These are phyloP conservation scores for Dastarcus helophoroides DNA, from an alignment of 2,888 invertebrate genomes.

Conservation along the genomic window DNA sequence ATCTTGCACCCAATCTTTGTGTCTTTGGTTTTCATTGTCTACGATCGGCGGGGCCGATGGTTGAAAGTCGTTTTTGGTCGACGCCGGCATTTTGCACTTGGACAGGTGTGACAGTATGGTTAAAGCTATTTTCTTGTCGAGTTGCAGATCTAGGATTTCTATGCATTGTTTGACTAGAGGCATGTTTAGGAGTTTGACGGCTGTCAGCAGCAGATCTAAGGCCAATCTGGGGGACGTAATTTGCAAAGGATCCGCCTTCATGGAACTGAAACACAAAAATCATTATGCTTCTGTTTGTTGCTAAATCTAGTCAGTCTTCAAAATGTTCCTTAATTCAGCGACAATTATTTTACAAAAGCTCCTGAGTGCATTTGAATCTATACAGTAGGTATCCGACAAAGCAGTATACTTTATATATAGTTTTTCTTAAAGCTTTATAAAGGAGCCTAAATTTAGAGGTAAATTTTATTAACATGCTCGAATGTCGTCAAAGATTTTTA, in stretches of 20 bases:
- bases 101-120: slow-evolving; percentile 48
- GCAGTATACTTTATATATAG: too few species aligned
- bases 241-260: slow-evolving; percentile 29
- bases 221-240: slow-evolving; percentile 42
- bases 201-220: slow-evolving; percentile 58
- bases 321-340: too few species aligned
- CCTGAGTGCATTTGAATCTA: too few species aligned
- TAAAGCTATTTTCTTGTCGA: slow-evolving; percentile 53
- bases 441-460: too few species aligned
- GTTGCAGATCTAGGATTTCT: slow-evolving; percentile 50
- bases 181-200: slow-evolving; percentile 61
- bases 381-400: too few species aligned
- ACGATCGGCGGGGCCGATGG: slow-evolving; percentile 34
- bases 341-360: too few species aligned
- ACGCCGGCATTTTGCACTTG: slow-evolving; percentile 25
- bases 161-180: slow-evolving; percentile 58
- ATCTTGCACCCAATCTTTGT: slow-evolving; percentile 33
- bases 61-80: slow-evolving; percentile 24
- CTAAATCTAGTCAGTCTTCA: too few species aligned
- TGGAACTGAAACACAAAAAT: slow-evolving; percentile 24
- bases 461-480: too few species aligned
- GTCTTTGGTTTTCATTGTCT: slow-evolving; percentile 26
- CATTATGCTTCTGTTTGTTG: too few species aligned
- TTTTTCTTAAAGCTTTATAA: too few species aligned
- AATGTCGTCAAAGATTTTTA: too few species aligned